These are phyloP conservation scores for Mizuhopecten yessoensis DNA, from an alignment of 1,140 invertebrate species.

Conservation along the genomic window DNA sequence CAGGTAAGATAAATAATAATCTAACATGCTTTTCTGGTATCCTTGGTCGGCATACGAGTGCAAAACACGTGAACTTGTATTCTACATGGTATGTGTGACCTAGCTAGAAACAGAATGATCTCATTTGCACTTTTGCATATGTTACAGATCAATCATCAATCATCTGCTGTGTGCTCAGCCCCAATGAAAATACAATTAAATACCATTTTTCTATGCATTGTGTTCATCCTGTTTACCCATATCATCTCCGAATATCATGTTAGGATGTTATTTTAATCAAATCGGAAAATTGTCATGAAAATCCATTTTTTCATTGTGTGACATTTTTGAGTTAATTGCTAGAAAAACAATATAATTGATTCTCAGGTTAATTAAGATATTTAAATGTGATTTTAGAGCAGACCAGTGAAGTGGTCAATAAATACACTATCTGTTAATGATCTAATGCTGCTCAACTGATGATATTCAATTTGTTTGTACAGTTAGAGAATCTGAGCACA, in stretches of 20 bases:
- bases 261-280: not conserved
- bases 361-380: slow-evolving; percentile 33
- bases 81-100: no score
- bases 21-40: not conserved
- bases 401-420: not conserved
- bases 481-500: not conserved
- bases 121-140: not conserved
- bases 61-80: not conserved
- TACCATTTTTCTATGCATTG: not conserved
- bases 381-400: not conserved
- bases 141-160: not conserved
- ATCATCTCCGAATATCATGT: not conserved
- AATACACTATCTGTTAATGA: not conserved
- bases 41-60: not conserved
- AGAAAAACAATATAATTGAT: slow-evolving; percentile 1
- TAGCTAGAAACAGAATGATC: not conserved
- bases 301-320: not conserved
- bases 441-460: not conserved
- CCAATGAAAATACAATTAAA: not conserved
- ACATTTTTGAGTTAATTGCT: slow-evolving; percentile 25
- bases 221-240: not conserved
- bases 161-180: not conserved
- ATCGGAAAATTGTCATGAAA: not conserved
- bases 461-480: not conserved
- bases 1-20: not conserved